Conservation (phyloP, 2,113 vertebrate genomes). For the Takifugu bimaculatus region DNA sequence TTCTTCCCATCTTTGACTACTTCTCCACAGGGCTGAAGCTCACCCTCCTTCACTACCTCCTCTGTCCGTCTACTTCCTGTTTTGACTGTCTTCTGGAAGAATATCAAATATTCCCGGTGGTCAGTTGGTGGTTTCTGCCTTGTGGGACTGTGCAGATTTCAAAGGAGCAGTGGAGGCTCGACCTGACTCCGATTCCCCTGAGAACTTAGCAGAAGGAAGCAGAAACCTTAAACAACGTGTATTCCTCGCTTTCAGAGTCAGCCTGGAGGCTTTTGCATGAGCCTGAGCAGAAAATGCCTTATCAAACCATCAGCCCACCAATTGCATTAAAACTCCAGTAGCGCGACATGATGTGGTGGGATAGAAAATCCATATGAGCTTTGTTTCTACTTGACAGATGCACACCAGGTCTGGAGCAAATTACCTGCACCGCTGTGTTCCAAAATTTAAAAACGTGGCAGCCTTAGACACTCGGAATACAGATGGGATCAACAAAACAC, state of each 20-base stretch:
- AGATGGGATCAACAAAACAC: no score
- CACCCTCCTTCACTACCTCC: not conserved
- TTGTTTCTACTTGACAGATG: no score
- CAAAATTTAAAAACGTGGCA: no score
- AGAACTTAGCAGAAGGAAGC: conserved; percentile 38
- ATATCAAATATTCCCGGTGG: conserved; percentile 56
- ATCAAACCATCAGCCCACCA: not conserved
- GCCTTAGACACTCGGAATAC: no score
- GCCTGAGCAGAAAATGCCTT: not conserved
- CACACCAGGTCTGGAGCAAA: no score
- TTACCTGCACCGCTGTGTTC: no score
- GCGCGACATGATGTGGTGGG: not conserved
- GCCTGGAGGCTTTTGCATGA: conserved; percentile 9
- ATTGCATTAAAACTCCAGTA: no score
- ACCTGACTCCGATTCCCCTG: conserved; percentile 45
- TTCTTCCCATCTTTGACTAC: not conserved
- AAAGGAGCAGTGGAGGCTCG: conserved; percentile 45
- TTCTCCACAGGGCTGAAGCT: not conserved
- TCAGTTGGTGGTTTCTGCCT: conserved; percentile 36
- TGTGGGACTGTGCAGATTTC: conserved; percentile 51
- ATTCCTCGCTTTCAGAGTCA: conserved; percentile 27
- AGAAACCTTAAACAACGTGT: conserved; percentile 24
- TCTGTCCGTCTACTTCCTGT: conserved; percentile 28
- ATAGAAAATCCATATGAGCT: no score
- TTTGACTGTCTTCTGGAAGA: conserved; percentile 44